Conservation (phyloP, 2,113 vertebrate species). For the Callopanchax toddi region DNA sequence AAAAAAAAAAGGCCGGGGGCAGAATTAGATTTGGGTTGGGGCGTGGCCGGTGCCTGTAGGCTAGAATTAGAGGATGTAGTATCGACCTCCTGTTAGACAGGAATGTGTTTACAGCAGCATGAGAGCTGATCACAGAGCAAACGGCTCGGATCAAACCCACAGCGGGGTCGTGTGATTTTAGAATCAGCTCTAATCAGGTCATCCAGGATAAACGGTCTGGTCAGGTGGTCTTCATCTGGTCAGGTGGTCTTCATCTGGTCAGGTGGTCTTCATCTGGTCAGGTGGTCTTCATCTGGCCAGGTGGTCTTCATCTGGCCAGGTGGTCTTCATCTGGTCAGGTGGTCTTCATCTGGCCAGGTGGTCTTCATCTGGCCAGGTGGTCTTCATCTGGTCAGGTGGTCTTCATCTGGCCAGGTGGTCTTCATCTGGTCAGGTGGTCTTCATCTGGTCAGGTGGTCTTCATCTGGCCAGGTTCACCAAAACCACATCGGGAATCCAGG, state of each 20-base stretch:
- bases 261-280: constrained; percentile 1
- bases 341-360: background rate
- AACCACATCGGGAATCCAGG: too few species aligned
- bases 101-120: constrained; percentile 10
- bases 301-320: too few species aligned
- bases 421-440: constrained; percentile 10
- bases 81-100: constrained; percentile 49
- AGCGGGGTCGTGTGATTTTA: constrained; percentile 9
- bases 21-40: constrained; percentile 49
- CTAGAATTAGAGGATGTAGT: constrained; percentile 56
- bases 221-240: constrained; percentile 8
- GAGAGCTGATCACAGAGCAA: constrained; percentile 40
- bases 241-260: background rate
- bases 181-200: background rate
- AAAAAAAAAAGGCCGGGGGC: constrained; percentile 50
- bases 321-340: constrained; percentile 9
- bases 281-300: constrained; percentile 2
- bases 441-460: background rate
- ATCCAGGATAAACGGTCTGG: background rate
- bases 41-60: constrained; percentile 42
- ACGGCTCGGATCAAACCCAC: constrained; percentile 33
- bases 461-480: too few species aligned
- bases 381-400: constrained; percentile 14
- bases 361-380: too few species aligned
- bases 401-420: background rate